These are phyloP conservation scores for Paradoxurus hermaphroditus DNA, from an alignment of 2,113 vertebrate species.

Conservation along the genomic window DNA sequence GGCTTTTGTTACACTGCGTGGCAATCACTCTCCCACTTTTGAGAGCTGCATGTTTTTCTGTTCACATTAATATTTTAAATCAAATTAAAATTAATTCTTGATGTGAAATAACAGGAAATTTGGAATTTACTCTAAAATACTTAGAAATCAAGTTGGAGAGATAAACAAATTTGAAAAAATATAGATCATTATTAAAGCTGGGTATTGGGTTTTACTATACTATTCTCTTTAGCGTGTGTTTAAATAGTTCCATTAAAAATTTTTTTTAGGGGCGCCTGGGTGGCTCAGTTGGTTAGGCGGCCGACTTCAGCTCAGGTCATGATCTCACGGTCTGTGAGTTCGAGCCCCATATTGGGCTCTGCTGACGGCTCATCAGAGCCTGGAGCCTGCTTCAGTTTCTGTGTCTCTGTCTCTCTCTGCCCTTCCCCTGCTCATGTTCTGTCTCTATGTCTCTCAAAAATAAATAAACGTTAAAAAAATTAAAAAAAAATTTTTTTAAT, in stretches of 20 bases:
- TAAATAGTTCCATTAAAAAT: background rate
- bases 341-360: too few relatives aligned
- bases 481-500: background rate
- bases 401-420: too few relatives aligned
- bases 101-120: background rate
- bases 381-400: too few relatives aligned
- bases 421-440: too few relatives aligned
- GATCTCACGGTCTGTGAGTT: too few relatives aligned
- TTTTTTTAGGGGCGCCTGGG: too few relatives aligned
- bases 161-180: background rate
- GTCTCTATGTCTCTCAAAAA: too few relatives aligned
- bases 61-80: background rate
- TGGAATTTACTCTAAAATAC: background rate
- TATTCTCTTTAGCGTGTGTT: background rate
- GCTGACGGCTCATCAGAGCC: too few relatives aligned
- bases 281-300: too few relatives aligned
- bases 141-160: background rate
- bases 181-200: background rate
- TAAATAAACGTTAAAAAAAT: too few relatives aligned
- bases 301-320: too few relatives aligned
- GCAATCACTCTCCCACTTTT: too few relatives aligned
- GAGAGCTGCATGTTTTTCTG: background rate
- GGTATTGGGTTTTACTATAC: background rate
- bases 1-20: background rate
- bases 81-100: background rate